A percentile compares a stretch with the other conserved stretches of the same genome.
Evolutionary conservation across 2,888 invertebrate genomes (phyloP).

Genomic region (Hydropsyche betteni): DNA sequence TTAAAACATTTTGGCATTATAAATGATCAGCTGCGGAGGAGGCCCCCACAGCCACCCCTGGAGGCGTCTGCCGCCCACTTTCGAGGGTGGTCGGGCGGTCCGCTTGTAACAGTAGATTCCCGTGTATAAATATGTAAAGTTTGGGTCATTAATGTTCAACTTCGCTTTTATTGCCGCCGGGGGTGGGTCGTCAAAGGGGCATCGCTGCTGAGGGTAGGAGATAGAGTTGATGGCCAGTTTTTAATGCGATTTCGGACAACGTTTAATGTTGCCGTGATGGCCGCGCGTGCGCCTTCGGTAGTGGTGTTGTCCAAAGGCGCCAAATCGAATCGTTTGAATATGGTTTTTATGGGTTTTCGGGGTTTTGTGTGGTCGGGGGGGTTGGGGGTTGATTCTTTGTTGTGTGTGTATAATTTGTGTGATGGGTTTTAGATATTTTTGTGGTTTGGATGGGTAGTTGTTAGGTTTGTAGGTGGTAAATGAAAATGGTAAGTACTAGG

Average conservation of each 20-base stretch:
- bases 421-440: no score
- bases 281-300: no score
- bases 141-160: conserved; percentile 52
- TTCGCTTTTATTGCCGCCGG: conserved; percentile 51
- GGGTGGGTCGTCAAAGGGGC: conserved; percentile 21
- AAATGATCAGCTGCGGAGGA: conserved; percentile 62
- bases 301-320: no score
- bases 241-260: conserved; percentile 50
- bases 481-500: no score
- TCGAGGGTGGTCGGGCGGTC: conserved; percentile 18
- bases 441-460: no score
- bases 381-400: no score
- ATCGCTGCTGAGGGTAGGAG: neutral
- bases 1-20: conserved; percentile 71
- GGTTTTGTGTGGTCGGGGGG: no score
- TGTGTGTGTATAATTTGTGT: no score
- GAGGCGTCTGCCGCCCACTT: conserved; percentile 27
- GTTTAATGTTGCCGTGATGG: neutral
- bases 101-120: conserved; percentile 46
- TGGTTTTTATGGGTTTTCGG: no score
- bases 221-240: conserved; percentile 48
- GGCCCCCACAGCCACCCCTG: conserved; percentile 11
- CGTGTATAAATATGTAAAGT: conserved; percentile 52
- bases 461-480: no score
- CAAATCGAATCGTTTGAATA: no score